These are phyloP conservation scores for Halcyon leucocephala DNA, from an alignment of 2,797 vertebrate genomes.

Conservation along the genomic window DNA sequence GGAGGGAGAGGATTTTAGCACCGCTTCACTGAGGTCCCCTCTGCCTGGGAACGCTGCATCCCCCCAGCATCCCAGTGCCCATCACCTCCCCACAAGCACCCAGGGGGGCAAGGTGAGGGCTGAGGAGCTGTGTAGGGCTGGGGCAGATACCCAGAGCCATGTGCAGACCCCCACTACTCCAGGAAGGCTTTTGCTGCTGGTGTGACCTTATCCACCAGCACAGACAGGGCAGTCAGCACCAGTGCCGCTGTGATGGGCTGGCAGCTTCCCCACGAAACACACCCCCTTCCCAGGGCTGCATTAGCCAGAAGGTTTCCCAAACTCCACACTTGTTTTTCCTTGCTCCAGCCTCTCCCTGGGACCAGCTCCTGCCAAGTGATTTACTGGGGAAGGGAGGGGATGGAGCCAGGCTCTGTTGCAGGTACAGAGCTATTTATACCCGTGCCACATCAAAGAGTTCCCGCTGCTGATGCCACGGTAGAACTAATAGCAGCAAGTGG, in stretches of 20 bases:
- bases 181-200: neutral
- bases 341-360: neutral
- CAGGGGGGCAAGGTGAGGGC: neutral
- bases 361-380: neutral
- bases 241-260: fast-evolving
- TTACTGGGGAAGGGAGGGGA: neutral
- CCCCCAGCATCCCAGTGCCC: neutral
- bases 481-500: neutral
- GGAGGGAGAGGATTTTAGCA: neutral
- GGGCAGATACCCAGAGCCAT: fast-evolving
- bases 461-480: neutral
- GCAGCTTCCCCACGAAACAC: neutral
- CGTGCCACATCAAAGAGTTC: conserved; percentile 9
- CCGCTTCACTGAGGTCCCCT: neutral
- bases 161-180: fast-evolving
- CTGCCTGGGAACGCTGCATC: neutral
- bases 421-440: conserved; percentile 48
- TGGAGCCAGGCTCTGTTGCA: neutral
- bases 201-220: neutral
- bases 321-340: neutral
- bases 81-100: neutral
- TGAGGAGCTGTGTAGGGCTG: neutral
- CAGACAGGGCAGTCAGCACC: neutral
- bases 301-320: neutral
- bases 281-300: neutral